Evolutionary conservation across 2,113 vertebrate species (phyloP).

Genomic region (Phasianus colchicus): DNA sequence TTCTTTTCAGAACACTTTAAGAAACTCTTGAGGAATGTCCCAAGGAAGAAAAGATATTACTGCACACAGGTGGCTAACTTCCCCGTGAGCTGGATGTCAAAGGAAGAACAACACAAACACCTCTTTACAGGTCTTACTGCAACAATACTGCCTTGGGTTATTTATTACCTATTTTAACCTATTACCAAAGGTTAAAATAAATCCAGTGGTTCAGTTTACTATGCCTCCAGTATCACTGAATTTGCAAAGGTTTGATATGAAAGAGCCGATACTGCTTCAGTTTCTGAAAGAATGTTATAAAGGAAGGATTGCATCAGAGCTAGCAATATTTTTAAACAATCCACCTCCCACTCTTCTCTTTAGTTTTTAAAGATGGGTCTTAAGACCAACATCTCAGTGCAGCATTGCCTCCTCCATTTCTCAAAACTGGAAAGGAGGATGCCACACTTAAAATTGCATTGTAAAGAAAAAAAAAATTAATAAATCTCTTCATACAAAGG

Average conservation of each 20-base stretch:
- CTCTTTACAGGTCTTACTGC: not conserved
- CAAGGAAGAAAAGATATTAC: not conserved
- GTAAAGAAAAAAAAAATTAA: not conserved
- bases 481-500: not conserved
- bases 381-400: not conserved
- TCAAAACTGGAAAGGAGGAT: not conserved
- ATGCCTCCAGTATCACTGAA: not conserved
- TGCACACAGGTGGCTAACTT: rapidly evolving
- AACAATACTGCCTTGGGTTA: not conserved
- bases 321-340: not conserved
- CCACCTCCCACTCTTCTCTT: not conserved
- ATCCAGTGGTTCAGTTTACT: not conserved
- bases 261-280: not conserved
- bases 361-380: not conserved
- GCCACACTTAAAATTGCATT: not conserved
- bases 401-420: not conserved
- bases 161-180: not conserved
- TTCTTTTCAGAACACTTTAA: not conserved
- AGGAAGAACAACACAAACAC: not conserved
- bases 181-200: not conserved
- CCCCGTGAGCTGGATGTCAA: not conserved
- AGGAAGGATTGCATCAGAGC: not conserved
- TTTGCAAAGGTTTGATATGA: not conserved
- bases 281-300: not conserved
- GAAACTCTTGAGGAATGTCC: not conserved